Evolutionary conservation across 2,888 invertebrate species (phyloP).

Genomic region (Ceramica pisi): DNA sequence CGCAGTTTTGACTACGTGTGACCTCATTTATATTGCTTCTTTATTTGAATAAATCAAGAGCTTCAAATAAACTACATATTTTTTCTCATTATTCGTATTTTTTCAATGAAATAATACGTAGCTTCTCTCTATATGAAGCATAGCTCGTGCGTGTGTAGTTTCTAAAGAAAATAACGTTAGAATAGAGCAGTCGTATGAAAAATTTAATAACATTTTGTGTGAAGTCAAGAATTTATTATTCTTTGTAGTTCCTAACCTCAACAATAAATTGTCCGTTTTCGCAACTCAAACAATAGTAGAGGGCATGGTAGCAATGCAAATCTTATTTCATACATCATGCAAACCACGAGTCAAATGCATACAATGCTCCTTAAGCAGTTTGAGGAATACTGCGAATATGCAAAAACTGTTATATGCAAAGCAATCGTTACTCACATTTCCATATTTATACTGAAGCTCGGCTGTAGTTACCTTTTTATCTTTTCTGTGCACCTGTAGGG

Average conservation of each 20-base stretch:
- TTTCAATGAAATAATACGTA: background rate
- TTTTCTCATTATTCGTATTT: background rate
- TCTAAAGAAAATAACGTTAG: background rate
- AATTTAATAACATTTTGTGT: background rate
- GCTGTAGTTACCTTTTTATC: slow-evolving; percentile 85
- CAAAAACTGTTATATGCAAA: slow-evolving; percentile 41
- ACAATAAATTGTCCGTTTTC: background rate
- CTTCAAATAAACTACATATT: background rate
- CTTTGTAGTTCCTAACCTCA: background rate
- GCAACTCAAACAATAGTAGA: background rate
- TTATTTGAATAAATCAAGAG: slow-evolving; percentile 1
- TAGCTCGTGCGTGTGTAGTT: background rate
- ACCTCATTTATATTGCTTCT: slow-evolving; percentile 14
- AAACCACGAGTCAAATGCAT: slow-evolving; percentile 14
- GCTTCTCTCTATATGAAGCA: background rate
- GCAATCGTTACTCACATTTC: slow-evolving; percentile 77
- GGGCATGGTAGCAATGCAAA: background rate
- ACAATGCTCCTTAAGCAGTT: slow-evolving; percentile 9
- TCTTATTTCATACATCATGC: slow-evolving; percentile 22
- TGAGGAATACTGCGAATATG: slow-evolving; percentile 15
- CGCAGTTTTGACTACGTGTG: slow-evolving; percentile 17
- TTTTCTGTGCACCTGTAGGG: slow-evolving; percentile 86
- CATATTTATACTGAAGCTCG: slow-evolving; percentile 74
- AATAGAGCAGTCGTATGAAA: background rate
- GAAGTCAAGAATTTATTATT: slow-evolving; percentile 6